Evolutionary conservation across 2,113 vertebrate species (phyloP).

Genomic region (Athene cunicularia): DNA sequence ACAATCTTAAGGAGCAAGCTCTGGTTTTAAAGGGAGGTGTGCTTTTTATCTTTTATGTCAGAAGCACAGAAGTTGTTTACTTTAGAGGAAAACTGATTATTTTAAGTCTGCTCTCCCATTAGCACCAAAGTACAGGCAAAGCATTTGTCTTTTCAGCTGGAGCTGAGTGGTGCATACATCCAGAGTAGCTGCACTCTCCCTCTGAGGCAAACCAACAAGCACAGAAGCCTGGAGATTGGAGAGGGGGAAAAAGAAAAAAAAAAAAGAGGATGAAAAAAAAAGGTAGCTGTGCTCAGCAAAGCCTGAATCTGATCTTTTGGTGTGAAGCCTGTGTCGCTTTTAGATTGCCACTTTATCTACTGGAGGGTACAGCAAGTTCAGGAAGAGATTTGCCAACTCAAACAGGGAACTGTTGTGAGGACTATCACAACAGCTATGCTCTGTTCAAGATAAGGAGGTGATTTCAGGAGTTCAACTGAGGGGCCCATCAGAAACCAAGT

Average conservation of each 20-base stretch:
- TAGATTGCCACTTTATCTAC: background rate
- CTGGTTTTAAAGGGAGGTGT: conserved; percentile 2
- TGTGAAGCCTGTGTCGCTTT: background rate
- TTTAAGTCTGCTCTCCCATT: conserved; percentile 40
- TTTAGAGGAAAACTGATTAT: conserved; percentile 42
- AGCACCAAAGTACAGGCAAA: conserved; percentile 22
- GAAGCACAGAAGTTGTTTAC: conserved; percentile 12
- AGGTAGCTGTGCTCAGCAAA: background rate
- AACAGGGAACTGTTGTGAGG: background rate
- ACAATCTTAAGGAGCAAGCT: conserved; percentile 5
- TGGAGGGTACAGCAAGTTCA: background rate
- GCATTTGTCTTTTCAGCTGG: conserved; percentile 19
- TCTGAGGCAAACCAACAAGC: background rate
- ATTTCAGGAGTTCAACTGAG: background rate
- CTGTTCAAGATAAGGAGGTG: background rate
- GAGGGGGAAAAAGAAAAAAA: background rate
- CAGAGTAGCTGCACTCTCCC: background rate
- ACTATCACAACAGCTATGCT: background rate
- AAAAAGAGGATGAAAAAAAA: background rate
- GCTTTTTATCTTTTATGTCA: conserved; percentile 47
- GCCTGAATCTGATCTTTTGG: background rate
- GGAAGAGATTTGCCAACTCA: background rate
- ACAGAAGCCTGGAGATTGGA: background rate
- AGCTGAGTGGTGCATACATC: background rate
- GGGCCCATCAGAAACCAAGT: background rate